phyloP scores from a whole-genome alignment of 2,113 vertebrate genomes.

The Trochalopteron elliotii region DNA sequence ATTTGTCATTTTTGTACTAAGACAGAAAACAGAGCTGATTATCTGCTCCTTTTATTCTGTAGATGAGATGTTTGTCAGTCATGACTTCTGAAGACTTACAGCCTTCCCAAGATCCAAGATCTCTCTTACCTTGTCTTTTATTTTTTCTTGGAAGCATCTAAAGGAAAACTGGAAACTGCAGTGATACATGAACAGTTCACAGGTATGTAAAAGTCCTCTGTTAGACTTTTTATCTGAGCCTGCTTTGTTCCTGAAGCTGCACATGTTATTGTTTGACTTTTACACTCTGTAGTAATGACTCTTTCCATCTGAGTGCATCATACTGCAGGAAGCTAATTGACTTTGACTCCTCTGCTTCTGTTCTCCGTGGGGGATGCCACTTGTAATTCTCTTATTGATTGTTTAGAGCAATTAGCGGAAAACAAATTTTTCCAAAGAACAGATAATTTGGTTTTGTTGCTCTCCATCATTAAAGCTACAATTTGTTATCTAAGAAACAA shows the following conservation, averaged over 20 bases:
- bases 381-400: constrained; percentile 58
- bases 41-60: background rate
- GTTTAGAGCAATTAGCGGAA: constrained; percentile 62
- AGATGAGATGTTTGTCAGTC: background rate
- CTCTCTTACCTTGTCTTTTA: background rate
- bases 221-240: background rate
- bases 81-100: background rate
- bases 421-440: constrained; percentile 53
- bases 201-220: background rate
- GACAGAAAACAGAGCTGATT: background rate
- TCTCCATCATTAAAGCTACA: constrained; percentile 24
- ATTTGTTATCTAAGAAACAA: constrained; percentile 58
- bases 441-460: constrained; percentile 44
- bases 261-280: background rate
- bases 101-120: background rate
- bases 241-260: background rate
- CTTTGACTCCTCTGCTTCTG: constrained; percentile 52
- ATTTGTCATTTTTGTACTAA: background rate
- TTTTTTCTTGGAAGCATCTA: background rate
- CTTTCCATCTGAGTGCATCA: constrained; percentile 28
- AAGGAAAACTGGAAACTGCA: background rate
- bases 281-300: background rate
- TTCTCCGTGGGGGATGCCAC: constrained; percentile 46
- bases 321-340: constrained; percentile 62
- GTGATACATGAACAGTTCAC: background rate